Conservation (phyloP, 2,888 invertebrate species). For the Stenichneumon culpator region DNA sequence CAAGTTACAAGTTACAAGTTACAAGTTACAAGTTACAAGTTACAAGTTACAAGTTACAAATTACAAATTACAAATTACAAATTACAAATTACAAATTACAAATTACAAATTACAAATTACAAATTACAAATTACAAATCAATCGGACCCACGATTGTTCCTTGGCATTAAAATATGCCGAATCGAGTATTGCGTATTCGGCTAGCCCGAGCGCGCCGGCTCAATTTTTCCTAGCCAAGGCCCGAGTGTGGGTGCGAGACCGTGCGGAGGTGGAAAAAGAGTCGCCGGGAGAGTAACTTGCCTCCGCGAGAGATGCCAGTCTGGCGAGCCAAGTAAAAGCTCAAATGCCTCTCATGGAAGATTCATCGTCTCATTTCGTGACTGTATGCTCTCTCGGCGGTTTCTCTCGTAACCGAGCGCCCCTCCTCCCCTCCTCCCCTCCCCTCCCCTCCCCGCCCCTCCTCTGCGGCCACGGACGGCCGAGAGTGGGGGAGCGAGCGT, state of each 20-base stretch:
- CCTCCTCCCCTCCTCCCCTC: neutral
- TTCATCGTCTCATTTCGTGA: conserved; percentile 68
- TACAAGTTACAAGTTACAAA: too few species aligned
- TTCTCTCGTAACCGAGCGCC: neutral
- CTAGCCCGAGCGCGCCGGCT: neutral
- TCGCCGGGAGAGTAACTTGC: conserved; percentile 4
- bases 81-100: too few species aligned
- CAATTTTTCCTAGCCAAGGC: neutral
- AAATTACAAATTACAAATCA: neutral
- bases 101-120: too few species aligned
- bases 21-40: too few species aligned
- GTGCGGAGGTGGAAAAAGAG: neutral
- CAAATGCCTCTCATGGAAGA: conserved; percentile 64
- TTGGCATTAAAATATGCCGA: neutral
- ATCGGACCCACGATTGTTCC: neutral
- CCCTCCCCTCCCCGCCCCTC: neutral
- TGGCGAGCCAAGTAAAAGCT: conserved; percentile 40
- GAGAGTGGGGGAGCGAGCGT: too few species aligned
- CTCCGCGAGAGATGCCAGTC: conserved; percentile 27
- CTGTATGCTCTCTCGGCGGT: conserved; percentile 54
- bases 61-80: too few species aligned
- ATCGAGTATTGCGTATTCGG: neutral
- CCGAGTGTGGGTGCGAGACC: neutral
- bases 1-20: too few species aligned
- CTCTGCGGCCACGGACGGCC: too few species aligned